Percentiles rank a stretch among this genome's conserved stretches.
These are phyloP conservation scores for Turnix velox DNA, from an alignment of 2,113 vertebrate genomes.

Conservation along the genomic window DNA sequence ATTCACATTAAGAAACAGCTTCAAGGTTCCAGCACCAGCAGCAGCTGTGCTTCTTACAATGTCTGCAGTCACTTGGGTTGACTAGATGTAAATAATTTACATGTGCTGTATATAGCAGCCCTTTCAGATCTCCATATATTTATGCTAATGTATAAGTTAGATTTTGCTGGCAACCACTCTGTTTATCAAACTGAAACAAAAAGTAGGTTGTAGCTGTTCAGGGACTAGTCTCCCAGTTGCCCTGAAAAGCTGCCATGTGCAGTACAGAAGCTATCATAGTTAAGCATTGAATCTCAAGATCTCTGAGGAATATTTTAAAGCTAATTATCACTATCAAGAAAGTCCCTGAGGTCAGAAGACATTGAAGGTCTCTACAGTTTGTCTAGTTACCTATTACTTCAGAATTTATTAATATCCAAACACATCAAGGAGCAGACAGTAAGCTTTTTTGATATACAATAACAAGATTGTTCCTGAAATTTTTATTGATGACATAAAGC, in stretches of 20 bases:
- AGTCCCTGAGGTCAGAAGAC: conserved; percentile 46
- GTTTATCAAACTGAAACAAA: conserved; percentile 48
- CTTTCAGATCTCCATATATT: conserved; percentile 46
- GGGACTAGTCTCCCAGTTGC: conserved; percentile 36
- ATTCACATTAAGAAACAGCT: conserved; percentile 46
- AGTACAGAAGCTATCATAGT: conserved; percentile 24
- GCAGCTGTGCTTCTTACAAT: conserved; percentile 59
- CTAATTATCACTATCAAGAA: conserved; percentile 62
- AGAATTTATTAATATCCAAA: conserved; percentile 51
- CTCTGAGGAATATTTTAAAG: conserved; percentile 60
- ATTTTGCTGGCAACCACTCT: conserved; percentile 31
- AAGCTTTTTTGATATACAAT: not conserved
- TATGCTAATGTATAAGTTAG: conserved; percentile 47
- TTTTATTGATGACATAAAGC: not conserved
- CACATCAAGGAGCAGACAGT: not conserved
- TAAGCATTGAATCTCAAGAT: conserved; percentile 18
- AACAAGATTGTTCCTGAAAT: not conserved
- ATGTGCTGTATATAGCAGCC: conserved; percentile 26
- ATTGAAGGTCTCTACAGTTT: conserved; percentile 23
- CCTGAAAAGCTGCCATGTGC: conserved; percentile 27
- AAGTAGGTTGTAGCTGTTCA: conserved; percentile 34
- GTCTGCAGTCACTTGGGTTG: conserved; percentile 48
- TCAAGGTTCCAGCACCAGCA: conserved; percentile 45
- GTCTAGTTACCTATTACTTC: conserved; percentile 47
- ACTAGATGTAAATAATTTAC: conserved; percentile 68